Conservation (phyloP, 2,888 invertebrate species). For the Deilephila porcellus region DNA sequence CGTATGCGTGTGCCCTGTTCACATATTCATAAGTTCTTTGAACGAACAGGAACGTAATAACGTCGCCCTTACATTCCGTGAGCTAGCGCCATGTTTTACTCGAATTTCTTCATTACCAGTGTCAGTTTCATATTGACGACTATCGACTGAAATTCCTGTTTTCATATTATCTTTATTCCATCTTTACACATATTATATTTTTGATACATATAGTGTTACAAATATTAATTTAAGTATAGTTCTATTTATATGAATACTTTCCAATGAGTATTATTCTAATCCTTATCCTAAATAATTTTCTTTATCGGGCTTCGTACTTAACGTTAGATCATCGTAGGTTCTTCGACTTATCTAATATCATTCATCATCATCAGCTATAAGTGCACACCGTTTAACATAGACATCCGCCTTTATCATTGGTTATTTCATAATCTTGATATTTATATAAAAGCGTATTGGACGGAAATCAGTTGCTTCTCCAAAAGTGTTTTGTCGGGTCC, state of each 20-base stretch:
- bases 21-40: constrained; percentile 24
- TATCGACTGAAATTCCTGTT: not conserved
- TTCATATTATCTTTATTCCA: not conserved
- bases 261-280: too few relatives aligned
- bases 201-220: too few relatives aligned
- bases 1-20: not conserved
- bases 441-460: not conserved
- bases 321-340: too few relatives aligned
- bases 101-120: constrained; percentile 19
- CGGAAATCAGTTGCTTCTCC: constrained; percentile 21
- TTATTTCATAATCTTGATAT: not conserved
- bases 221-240: too few relatives aligned
- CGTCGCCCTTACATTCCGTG: constrained; percentile 15
- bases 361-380: too few relatives aligned
- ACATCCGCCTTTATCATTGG: too few relatives aligned
- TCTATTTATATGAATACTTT: too few relatives aligned
- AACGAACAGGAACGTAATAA: constrained; percentile 22
- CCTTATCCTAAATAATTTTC: too few relatives aligned
- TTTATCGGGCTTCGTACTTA: too few relatives aligned
- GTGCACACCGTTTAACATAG: too few relatives aligned
- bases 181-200: not conserved
- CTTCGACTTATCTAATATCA: too few relatives aligned
- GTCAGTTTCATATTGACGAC: not conserved
- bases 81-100: constrained; percentile 18
- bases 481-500: constrained; percentile 18